Evolutionary conservation across 1,140 invertebrate genomes (phyloP), one percentile per base, ranked within the genome.

Genomic region (Diuraphis noxia): DNA sequence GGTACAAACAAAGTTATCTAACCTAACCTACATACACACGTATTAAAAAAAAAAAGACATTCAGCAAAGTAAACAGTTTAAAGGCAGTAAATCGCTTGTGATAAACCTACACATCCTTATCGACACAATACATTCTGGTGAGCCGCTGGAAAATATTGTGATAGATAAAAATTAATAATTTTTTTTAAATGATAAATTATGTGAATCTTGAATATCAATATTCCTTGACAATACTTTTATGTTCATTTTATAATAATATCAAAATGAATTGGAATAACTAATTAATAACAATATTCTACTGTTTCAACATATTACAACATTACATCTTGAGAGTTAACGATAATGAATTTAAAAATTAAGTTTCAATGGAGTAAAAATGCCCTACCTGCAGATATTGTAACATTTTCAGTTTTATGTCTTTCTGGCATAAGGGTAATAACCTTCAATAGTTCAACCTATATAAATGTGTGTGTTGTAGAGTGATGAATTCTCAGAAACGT

Each of bases 21-120:
- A 23, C 40, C 17, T 79, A 41, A 40, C 36, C 79, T 10, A 34
- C 23, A 82, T 38, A 40, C 36, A 19, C 52, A 25, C 40, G 36
- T 56, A 72, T 41, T 36, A 63, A 56, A 63, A 41, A 49, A 38
- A 77, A 77, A 79, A 79, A 38, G 52, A 81, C 40, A n/a, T n/a
- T 43, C 40, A 41, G 41, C 17, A 36, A 43, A 81, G 34, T 81
- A 90, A 90, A 90, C 63, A 46, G 30, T 89, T 89, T 88, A 77
- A 34, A 77, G 40, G 88, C 88, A 41, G 72, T 79, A 90, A 90
- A 81, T 90, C 41, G 72, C 23, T 77, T 2, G n/a, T 46, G 88
- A 49, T 41, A 79, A 90, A 72, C 72, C 38, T 34, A 46, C 63
- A 79, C 21, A 38, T 49, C 49, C 52, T 77, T 77, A 79, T 90